A percentile compares a stretch with the other conserved stretches of the same genome.
phyloP scores from a whole-genome alignment of 2,888 invertebrate genomes.

The Sacculina carcini region DNA sequence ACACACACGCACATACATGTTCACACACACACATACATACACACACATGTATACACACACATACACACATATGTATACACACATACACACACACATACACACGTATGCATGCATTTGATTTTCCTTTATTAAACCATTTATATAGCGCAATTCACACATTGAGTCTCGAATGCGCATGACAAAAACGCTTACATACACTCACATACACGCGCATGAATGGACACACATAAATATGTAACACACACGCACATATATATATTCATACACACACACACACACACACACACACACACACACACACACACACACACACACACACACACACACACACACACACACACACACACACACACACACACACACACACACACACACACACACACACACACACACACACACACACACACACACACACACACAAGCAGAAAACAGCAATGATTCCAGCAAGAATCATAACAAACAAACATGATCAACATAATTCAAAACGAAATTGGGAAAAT shows the following conservation, averaged over 20 bases:
- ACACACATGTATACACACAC: background rate
- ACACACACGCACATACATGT: background rate
- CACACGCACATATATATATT: too few relatives aligned
- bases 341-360: background rate
- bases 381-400: background rate
- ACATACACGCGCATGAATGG: too few relatives aligned
- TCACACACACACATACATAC: background rate
- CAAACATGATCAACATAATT: background rate
- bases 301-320: background rate
- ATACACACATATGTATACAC: slow-evolving; percentile 7
- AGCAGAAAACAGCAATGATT: too few relatives aligned
- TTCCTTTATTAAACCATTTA: background rate
- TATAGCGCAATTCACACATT: slow-evolving; percentile 1
- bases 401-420: background rate
- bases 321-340: background rate
- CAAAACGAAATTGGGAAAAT: too few relatives aligned
- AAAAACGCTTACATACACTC: too few relatives aligned
- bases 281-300: background rate
- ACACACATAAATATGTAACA: too few relatives aligned
- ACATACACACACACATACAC: slow-evolving; percentile 5
- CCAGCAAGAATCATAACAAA: background rate
- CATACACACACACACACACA: too few relatives aligned
- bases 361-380: background rate
- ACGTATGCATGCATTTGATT: slow-evolving; percentile 4
- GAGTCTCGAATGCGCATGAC: background rate